Conservation (phyloP, 1,140 invertebrate species). For the Brachionus manjavacas region DNA sequence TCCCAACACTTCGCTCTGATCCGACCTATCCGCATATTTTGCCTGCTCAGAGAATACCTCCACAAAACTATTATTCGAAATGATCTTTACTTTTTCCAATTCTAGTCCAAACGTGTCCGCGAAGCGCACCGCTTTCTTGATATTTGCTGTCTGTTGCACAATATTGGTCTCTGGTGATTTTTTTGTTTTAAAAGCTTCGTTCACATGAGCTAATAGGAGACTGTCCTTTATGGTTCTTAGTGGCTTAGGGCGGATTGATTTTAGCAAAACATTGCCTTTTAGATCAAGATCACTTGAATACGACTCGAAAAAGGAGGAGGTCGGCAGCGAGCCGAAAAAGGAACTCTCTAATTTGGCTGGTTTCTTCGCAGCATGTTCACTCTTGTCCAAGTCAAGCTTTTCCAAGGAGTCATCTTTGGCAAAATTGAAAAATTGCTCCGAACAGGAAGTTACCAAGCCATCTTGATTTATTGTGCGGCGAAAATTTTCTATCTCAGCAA, state of each 20-base stretch:
- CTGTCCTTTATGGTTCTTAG: background rate
- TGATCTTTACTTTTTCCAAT: slow-evolving; percentile 31
- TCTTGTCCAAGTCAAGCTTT: slow-evolving; percentile 2
- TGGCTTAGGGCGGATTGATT: background rate
- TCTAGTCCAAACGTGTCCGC: slow-evolving; percentile 32
- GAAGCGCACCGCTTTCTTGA: slow-evolving; percentile 13
- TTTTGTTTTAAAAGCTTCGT: background rate
- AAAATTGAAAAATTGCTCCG: slow-evolving; percentile 11
- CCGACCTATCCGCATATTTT: background rate
- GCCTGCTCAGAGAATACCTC: background rate
- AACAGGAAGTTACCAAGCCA: background rate
- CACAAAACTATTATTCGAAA: slow-evolving; percentile 36
- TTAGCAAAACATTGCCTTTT: background rate
- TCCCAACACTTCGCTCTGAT: background rate
- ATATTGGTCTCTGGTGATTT: background rate
- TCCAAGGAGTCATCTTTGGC: slow-evolving; percentile 4
- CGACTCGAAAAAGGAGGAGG: slow-evolving; percentile 5
- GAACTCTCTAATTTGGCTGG: background rate
- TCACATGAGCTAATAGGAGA: background rate
- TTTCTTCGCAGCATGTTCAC: background rate
- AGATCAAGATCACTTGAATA: background rate
- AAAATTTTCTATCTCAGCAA: slow-evolving; percentile 3
- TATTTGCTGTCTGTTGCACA: background rate
- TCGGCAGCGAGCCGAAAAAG: background rate
- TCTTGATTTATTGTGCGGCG: background rate